A percentile compares a stretch with the other conserved stretches of the same genome.
Evolutionary conservation across 2,113 vertebrate genomes (phyloP).

Genomic region (Gavia stellata): DNA sequence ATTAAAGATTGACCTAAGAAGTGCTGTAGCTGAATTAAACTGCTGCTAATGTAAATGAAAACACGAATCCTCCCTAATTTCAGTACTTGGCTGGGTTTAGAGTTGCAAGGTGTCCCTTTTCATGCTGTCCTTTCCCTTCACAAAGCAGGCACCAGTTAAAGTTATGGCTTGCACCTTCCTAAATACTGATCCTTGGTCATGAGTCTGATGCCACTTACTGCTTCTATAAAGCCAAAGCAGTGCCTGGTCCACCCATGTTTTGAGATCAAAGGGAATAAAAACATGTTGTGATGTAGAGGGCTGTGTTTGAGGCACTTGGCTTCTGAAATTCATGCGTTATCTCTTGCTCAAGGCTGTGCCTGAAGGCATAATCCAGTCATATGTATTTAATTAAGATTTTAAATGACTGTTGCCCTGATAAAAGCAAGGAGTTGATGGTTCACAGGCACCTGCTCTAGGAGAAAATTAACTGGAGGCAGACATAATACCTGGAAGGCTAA

Average conservation of each 20-base stretch:
- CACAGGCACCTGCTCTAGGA: neutral
- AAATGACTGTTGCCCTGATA: neutral
- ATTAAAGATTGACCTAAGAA: neutral
- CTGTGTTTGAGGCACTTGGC: neutral
- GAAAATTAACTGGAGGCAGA: neutral
- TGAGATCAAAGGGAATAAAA: slow-evolving; percentile 9
- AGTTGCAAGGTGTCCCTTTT: neutral
- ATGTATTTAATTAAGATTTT: slow-evolving; percentile 21
- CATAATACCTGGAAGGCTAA: neutral
- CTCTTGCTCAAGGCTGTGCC: neutral
- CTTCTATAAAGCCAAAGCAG: neutral
- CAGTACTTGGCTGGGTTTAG: neutral
- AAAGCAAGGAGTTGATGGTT: neutral
- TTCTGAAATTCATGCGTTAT: neutral
- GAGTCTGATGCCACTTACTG: neutral
- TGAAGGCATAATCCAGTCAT: neutral
- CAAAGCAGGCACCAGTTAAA: neutral
- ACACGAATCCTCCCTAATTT: neutral
- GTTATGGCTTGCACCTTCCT: neutral
- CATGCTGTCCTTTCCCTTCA: neutral
- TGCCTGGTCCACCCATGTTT: neutral
- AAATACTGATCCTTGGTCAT: neutral
- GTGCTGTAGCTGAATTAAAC: neutral
- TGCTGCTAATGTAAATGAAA: neutral
- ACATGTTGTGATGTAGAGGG: neutral